These are phyloP conservation scores for Hapalemur alaotrensis DNA, from an alignment of 2,797 vertebrate genomes.

Conservation along the genomic window DNA sequence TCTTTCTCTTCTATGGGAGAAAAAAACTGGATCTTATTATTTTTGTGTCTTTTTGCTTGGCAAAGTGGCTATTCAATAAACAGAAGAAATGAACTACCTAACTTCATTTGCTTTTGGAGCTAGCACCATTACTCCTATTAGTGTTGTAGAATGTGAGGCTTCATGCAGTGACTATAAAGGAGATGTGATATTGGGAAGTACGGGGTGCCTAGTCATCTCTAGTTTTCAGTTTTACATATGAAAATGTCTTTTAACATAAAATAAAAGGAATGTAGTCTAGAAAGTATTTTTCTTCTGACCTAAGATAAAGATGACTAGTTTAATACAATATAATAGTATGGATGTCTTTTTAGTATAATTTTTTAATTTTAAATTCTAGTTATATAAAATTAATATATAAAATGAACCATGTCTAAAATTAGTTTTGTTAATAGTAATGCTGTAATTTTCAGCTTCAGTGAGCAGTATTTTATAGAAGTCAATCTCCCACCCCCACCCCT, in stretches of 20 bases:
- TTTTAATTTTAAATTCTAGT: constrained; percentile 4
- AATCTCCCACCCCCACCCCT: neutral
- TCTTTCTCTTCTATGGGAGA: neutral
- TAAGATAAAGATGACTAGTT: neutral
- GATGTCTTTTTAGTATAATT: constrained; percentile 13
- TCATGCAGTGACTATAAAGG: neutral
- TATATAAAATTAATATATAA: constrained; percentile 25
- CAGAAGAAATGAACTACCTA: neutral
- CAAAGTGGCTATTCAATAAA: neutral
- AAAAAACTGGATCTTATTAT: constrained; percentile 11
- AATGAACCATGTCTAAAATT: neutral
- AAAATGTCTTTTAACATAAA: constrained; percentile 27
- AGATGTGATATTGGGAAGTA: neutral
- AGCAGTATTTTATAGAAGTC: neutral
- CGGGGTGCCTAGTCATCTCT: neutral
- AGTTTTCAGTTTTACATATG: neutral
- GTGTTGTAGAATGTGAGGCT: neutral
- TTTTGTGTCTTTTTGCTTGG: neutral
- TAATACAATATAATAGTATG: neutral
- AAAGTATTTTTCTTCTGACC: constrained; percentile 30
- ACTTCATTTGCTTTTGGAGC: neutral
- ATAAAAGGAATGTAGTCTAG: constrained; percentile 24
- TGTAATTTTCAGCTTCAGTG: constrained; percentile 25
- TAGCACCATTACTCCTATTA: neutral
- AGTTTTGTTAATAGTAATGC: constrained; percentile 14